A percentile compares a stretch with the other conserved stretches of the same genome.
These are phyloP conservation scores for Myopa tessellatipennis DNA, from an alignment of 2,888 invertebrate species.

Conservation along the genomic window DNA sequence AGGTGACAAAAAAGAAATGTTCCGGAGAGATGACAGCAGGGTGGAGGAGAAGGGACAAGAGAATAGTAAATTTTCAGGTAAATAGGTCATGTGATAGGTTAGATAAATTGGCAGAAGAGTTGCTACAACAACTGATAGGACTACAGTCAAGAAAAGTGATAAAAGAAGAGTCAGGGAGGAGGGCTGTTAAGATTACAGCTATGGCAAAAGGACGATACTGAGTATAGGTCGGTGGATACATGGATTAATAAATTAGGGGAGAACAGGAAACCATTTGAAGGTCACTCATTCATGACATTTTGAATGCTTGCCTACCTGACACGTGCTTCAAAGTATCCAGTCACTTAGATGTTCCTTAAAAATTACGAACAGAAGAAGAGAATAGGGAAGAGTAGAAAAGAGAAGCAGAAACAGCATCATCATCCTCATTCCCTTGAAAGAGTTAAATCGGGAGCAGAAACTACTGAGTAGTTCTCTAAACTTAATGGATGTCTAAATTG, in stretches of 20 bases:
- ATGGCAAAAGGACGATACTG: not conserved
- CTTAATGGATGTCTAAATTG: constrained; percentile 21
- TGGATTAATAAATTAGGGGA: not conserved
- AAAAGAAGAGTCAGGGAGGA: not conserved
- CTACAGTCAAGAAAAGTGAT: not conserved
- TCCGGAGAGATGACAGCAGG: no score
- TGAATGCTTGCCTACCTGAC: not conserved
- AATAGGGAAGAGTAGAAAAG: not conserved
- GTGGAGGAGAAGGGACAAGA: no score
- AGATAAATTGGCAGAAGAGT: no score
- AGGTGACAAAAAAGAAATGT: no score
- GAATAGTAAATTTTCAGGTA: no score
- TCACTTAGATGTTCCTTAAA: constrained; percentile 5
- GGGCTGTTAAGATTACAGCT: not conserved
- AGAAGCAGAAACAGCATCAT: not conserved
- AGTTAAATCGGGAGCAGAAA: not conserved
- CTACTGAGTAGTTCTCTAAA: not conserved
- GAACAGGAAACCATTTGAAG: constrained; percentile 3
- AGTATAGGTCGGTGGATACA: not conserved
- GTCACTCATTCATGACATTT: constrained; percentile 19
- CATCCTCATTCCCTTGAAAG: no score
- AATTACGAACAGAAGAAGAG: not conserved
- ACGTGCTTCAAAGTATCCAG: not conserved
- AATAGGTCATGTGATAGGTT: no score
- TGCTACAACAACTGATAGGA: no score